Base-by-base conservation (phyloP, 2,888 invertebrate genomes). In the Allygus modestus region DNA sequence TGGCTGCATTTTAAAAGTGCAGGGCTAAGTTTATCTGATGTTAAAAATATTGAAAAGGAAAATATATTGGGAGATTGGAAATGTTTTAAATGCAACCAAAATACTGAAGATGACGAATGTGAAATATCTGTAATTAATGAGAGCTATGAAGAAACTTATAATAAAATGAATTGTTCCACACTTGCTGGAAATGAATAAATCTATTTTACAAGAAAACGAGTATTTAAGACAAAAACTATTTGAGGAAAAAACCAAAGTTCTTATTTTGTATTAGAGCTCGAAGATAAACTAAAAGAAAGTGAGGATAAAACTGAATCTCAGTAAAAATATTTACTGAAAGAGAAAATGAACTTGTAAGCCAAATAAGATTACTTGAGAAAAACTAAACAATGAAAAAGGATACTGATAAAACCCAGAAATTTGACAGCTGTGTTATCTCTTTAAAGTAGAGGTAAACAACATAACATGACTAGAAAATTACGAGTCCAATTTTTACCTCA, bases 151-250 rank as follows among this genome's bases (percentile, higher is more conserved):
- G 41, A 46, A 1, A 23, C 0, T 77, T 33, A 9, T 20, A 51
- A 77, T 9, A 41, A 73, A 20, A 4, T 73, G 20, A 73, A 73
- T 73, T 41, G 20, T 20, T 73, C 73, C 20, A 41, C 73, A 20
- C n/a, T 73, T 20, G 73, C 43, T 73, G 73, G 73, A 73, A 20
- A 73, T 73, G 1, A 77, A 77, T 28, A 77, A 28, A 46, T 77
- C 77, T 77, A 51, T 77, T 26, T 15, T 46, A 28, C 23, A 23
- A 28, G 77, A 77, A 51, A 77, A 77, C 46, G 77, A 51, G n/a
- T 26, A 28, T 20, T 26, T 77, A 46, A 26, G 12, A 46, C 23
- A 77, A 77, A 28, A 77, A 51, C 77, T 77, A 1, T 26, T 20
- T 28, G 28, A 46, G n/a, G 7, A 2, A 46, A 77, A 77, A 77